Evolutionary conservation across 2,113 vertebrate species (phyloP).

Genomic region (Misgurnus mizolepis): DNA sequence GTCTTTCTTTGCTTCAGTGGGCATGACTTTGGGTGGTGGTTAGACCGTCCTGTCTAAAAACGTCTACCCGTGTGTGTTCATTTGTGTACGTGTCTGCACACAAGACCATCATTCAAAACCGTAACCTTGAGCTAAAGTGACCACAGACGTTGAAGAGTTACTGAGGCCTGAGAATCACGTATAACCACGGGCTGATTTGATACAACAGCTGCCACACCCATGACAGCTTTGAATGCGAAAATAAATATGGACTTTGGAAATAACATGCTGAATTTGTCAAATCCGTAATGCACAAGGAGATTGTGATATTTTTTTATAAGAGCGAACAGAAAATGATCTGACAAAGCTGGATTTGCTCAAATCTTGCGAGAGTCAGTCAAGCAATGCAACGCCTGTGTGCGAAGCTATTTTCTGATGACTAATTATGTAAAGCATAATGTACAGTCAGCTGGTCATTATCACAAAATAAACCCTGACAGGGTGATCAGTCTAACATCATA

Average conservation of each 20-base stretch:
- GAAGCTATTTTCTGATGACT: not conserved
- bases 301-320: not conserved
- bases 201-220: not conserved
- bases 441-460: no score
- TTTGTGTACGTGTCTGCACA: conserved; percentile 3
- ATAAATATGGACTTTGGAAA: not conserved
- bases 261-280: conserved; percentile 16
- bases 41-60: conserved; percentile 21
- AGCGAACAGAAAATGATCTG: not conserved
- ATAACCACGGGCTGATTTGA: conserved; percentile 14
- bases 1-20: conserved; percentile 21
- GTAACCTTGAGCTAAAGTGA: conserved; percentile 51
- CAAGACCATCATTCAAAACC: conserved; percentile 40
- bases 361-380: not conserved
- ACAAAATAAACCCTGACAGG: no score
- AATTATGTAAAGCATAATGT: no score
- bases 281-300: conserved; percentile 5
- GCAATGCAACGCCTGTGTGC: not conserved
- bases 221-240: conserved; percentile 15
- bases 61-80: conserved; percentile 3
- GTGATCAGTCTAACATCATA: no score
- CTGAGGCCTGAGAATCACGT: conserved; percentile 39
- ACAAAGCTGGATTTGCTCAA: not conserved
- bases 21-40: conserved; percentile 18
- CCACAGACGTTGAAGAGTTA: conserved; percentile 41